Base-by-base conservation (phyloP, 92 coral and sea anemone species). In the Hydrozoanthus gracilis region DNA sequence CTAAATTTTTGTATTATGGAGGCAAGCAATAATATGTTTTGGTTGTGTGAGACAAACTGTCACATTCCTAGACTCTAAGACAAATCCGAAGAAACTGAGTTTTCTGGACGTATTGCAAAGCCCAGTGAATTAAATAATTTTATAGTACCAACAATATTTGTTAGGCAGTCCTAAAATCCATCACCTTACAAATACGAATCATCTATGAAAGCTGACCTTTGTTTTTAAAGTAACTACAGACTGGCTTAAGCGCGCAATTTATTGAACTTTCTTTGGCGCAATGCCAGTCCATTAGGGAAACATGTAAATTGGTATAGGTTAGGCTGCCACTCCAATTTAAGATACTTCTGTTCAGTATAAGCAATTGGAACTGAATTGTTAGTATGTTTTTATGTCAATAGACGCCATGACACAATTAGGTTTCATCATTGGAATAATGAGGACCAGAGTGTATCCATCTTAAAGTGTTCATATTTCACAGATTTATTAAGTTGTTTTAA, bases 241-340 rank as follows among this genome's bases (percentile, higher is more conserved):
- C n/a, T n/a, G n/a, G n/a, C n/a, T n/a, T n/a, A n/a, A n/a, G n/a
- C n/a, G n/a, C n/a, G n/a, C n/a, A n/a, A n/a, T n/a, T n/a, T n/a
- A n/a, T n/a, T n/a, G n/a, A n/a, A n/a, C n/a, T n/a, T n/a, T n/a
- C n/a, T n/a, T n/a, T n/a, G 15, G 80, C 56, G n/a, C n/a, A n/a
- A n/a, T n/a, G n/a, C n/a, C n/a, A n/a, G n/a, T n/a, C n/a, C n/a
- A n/a, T n/a, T n/a, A n/a, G n/a, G n/a, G n/a, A n/a, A n/a, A n/a
- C n/a, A n/a, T n/a, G n/a, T n/a, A n/a, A n/a, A n/a, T n/a, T 48
- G 44, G 44, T 4, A 72, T 5, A 50, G 88, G 88, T 51, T 84
- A 52, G 51, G 58, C 51, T 48, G 5, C 58, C 58, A 52, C 5
- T 5, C 11, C 5, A 52, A 52, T 77, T 62, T 77, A 20, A 12